These are phyloP conservation scores for Hephaestus fuliginosus DNA, from an alignment of 2,797 vertebrate genomes.

Conservation along the genomic window DNA sequence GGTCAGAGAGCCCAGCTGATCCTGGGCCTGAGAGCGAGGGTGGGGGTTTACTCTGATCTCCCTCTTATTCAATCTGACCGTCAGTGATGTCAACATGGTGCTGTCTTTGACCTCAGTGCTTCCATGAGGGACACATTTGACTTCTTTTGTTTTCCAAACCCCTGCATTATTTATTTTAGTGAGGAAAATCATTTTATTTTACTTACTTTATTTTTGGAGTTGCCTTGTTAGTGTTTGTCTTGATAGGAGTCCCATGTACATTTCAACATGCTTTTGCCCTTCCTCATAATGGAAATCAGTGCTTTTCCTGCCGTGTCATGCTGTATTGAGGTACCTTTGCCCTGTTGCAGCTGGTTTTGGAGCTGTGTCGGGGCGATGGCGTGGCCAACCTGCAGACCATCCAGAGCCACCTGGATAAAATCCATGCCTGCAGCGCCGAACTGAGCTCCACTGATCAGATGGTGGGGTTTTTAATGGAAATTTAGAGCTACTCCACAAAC, in stretches of 20 bases:
- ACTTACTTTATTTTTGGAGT: background rate
- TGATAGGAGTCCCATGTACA: background rate
- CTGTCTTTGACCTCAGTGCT: background rate
- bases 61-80: too few relatives aligned
- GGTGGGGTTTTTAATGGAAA: constrained; percentile 38
- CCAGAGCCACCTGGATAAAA: constrained; percentile 75
- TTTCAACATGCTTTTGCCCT: background rate
- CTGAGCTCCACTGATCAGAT: constrained; percentile 60
- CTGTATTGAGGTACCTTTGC: background rate
- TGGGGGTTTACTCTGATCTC: constrained; percentile 32
- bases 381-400: constrained; percentile 65
- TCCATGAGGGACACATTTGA: background rate
- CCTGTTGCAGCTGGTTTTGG: constrained; percentile 70
- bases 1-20: constrained; percentile 71
- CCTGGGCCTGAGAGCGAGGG: constrained; percentile 78
- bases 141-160: background rate
- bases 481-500: background rate
- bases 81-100: background rate
- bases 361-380: constrained; percentile 71
- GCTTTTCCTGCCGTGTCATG: background rate
- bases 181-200: background rate
- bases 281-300: background rate
- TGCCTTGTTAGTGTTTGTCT: background rate
- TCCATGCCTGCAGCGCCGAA: constrained; percentile 65
- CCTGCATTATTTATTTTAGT: too few relatives aligned